Evolutionary conservation across 2,888 invertebrate genomes (phyloP).

Genomic region (Dendrolimus houi): DNA sequence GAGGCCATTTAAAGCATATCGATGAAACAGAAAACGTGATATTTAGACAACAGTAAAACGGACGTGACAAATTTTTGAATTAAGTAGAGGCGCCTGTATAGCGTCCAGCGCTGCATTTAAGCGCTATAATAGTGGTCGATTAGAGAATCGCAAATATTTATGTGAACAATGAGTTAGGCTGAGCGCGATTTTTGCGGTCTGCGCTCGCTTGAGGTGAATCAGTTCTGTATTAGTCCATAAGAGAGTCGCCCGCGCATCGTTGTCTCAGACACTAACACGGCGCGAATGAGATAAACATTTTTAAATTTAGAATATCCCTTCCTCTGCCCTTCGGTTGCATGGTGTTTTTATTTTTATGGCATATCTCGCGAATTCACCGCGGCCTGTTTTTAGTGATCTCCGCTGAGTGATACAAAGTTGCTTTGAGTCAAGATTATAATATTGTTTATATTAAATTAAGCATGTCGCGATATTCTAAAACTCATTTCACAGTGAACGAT

Average conservation of each 20-base stretch:
- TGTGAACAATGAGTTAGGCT: constrained; percentile 59
- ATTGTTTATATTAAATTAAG: constrained; percentile 3
- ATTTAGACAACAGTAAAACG: not conserved
- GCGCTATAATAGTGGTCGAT: constrained; percentile 20
- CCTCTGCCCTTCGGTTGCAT: constrained; percentile 45
- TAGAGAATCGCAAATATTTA: constrained; percentile 48
- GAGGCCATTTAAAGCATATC: not conserved
- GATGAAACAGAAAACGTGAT: not conserved
- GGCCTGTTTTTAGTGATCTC: constrained; percentile 41
- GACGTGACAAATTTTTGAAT: not conserved
- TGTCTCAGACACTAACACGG: constrained; percentile 12
- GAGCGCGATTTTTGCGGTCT: constrained; percentile 58
- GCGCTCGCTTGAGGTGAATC: constrained; percentile 58
- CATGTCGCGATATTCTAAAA: constrained; percentile 38
- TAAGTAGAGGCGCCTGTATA: not conserved
- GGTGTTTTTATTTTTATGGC: constrained; percentile 32
- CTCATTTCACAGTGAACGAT: constrained; percentile 64
- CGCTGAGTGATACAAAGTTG: constrained; percentile 23
- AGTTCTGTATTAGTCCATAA: constrained; percentile 69
- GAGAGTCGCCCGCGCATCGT: constrained; percentile 64
- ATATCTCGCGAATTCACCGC: constrained; percentile 35
- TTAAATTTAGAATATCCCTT: constrained; percentile 66
- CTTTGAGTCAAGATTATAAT: constrained; percentile 15
- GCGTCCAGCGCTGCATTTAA: constrained; percentile 7
- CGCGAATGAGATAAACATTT: constrained; percentile 32